These are phyloP conservation scores for Nymphalis c-album DNA, from an alignment of 2,888 invertebrate species.

Conservation along the genomic window DNA sequence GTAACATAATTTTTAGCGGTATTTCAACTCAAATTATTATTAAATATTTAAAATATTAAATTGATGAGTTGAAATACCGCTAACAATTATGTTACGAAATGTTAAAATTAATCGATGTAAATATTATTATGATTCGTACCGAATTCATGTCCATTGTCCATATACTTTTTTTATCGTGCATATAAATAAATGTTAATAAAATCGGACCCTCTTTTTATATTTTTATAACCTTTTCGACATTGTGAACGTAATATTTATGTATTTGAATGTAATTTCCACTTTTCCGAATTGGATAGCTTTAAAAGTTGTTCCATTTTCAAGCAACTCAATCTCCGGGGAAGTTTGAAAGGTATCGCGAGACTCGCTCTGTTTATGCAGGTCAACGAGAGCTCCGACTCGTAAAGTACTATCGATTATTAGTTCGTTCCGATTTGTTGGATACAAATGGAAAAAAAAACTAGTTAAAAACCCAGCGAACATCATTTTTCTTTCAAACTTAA, in stretches of 20 bases:
- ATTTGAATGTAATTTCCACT: conserved; percentile 26
- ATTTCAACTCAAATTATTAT: too few relatives aligned
- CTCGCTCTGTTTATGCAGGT: conserved; percentile 35
- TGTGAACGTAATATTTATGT: conserved; percentile 15
- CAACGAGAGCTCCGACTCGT: conserved; percentile 35
- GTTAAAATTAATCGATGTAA: too few relatives aligned
- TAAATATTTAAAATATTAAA: too few relatives aligned
- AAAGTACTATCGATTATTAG: conserved; percentile 38
- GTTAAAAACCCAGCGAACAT: conserved; percentile 7
- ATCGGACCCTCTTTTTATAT: neutral
- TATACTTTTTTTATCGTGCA: neutral
- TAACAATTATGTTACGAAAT: too few relatives aligned
- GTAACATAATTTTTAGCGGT: too few relatives aligned
- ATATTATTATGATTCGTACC: too few relatives aligned
- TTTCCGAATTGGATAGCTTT: conserved; percentile 32
- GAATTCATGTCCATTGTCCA: too few relatives aligned
- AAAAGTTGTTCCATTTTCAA: conserved; percentile 35
- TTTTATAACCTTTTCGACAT: neutral
- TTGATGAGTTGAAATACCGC: too few relatives aligned
- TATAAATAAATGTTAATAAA: neutral
- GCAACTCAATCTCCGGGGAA: conserved; percentile 31
- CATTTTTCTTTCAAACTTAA: conserved; percentile 3
- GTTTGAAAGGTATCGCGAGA: conserved; percentile 35
- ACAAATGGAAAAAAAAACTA: conserved; percentile 22
- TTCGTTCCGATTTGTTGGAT: conserved; percentile 31